Evolutionary conservation across 2,113 vertebrate genomes (phyloP).

Genomic region (Leptobrachium ailaonicum): DNA sequence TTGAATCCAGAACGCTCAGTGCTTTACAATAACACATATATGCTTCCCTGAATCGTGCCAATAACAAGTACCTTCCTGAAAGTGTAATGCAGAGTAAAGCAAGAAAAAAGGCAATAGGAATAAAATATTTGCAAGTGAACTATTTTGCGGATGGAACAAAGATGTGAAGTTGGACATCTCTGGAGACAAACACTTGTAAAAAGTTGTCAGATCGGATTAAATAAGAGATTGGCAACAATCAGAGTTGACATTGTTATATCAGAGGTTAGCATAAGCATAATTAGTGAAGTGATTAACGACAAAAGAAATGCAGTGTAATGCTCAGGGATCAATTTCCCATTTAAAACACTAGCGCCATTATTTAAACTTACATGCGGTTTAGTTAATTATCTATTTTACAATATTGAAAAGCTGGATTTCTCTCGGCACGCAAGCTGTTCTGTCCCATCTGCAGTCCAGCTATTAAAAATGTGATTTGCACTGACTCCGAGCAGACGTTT

Average conservation of each 20-base stretch:
- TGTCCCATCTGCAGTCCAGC: slow-evolving; percentile 23
- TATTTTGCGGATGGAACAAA: slow-evolving; percentile 48
- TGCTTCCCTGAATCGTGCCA: slow-evolving; percentile 31
- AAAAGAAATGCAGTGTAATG: slow-evolving; percentile 53
- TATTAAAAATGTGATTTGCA: slow-evolving; percentile 55
- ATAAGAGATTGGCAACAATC: slow-evolving; percentile 62
- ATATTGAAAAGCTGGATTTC: slow-evolving; percentile 52
- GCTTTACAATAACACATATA: slow-evolving; percentile 32
- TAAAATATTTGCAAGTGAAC: slow-evolving; percentile 38
- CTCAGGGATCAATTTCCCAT: slow-evolving; percentile 58
- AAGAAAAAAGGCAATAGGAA: slow-evolving; percentile 54
- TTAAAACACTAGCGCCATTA: slow-evolving; percentile 60
- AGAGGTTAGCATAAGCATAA: slow-evolving; percentile 65
- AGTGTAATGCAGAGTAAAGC: not conserved
- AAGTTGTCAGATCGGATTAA: slow-evolving; percentile 69
- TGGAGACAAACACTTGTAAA: slow-evolving; percentile 54
- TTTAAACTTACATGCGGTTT: slow-evolving; percentile 57
- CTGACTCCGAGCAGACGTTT: slow-evolving; percentile 37
- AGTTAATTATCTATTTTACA: slow-evolving; percentile 61
- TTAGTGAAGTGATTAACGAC: slow-evolving; percentile 59
- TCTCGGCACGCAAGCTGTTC: slow-evolving; percentile 51
- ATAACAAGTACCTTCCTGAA: slow-evolving; percentile 11
- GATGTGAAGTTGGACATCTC: slow-evolving; percentile 58
- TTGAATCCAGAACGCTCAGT: slow-evolving; percentile 44
- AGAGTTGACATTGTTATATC: slow-evolving; percentile 65